Evolutionary conservation across 2,888 invertebrate species (phyloP), one percentile per base, ranked within the genome.

Genomic region (Cabera pusaria): DNA sequence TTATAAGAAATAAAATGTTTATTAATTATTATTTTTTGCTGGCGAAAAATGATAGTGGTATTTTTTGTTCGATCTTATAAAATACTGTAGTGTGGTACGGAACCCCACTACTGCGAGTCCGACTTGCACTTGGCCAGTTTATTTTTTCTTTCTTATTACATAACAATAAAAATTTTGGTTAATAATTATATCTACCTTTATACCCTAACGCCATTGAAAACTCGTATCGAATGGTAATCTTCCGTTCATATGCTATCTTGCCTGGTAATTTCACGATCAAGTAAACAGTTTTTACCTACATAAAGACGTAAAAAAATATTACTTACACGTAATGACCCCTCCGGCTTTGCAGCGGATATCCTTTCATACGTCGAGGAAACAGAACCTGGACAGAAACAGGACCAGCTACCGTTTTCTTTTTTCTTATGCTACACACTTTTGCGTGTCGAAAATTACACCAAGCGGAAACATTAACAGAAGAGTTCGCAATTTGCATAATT

Each of bases 401-500:
- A 52, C 58, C 50, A 52, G 82, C 84, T 86, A 85, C 85, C 75
- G 83, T 82, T 74, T 64, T 59, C 48, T 52, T 52, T 63, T 64
- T 65, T 28, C 23, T 37, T 16, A 10, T 37, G 56, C 64, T 59
- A 48, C 48, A 64, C 49, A 51, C 51, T 62, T 71, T 80, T 78
- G 83, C 85, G 83, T 86, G 87, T 71, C 70, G 74, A 76, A 85
- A 85, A 86, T 85, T 76, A 68, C 70, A 47, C 56, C 52, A 52
- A 58, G 58, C 49, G 55, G 65, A 65, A 69, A 67, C 59, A 61
- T 64, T 57, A 59, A 50, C 18, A 21, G 24, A 52, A 47, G 49
- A 53, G 55, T 51, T 52, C 10, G 56, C 59, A 63, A 63, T 72
- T 71, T 66, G 40, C 56, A 56, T 64, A 63, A 72, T 63, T 59